Percentiles rank a stretch among this genome's conserved stretches.
Evolutionary conservation across 2,113 vertebrate genomes (phyloP).

Genomic region (Corythaeola cristata): DNA sequence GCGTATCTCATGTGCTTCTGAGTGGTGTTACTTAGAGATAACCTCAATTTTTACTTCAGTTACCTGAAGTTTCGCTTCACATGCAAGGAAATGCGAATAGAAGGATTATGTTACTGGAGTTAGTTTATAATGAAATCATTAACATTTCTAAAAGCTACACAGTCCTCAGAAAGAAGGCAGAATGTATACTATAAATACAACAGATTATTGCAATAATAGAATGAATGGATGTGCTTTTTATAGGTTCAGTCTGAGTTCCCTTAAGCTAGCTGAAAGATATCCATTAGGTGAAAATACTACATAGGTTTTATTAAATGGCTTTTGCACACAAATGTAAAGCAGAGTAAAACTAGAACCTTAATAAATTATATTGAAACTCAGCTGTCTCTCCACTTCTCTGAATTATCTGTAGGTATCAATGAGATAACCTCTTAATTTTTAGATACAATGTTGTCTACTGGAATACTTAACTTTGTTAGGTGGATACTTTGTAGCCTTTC

Average conservation of each 20-base stretch:
- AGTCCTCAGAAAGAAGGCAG: not conserved
- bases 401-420: not conserved
- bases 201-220: not conserved
- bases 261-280: not conserved
- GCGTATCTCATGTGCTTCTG: not conserved
- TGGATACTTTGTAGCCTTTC: not conserved
- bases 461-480: not conserved
- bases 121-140: not conserved
- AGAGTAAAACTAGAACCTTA: not conserved
- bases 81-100: not conserved
- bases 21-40: not conserved
- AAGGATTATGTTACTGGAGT: not conserved
- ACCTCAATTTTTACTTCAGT: not conserved
- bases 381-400: not conserved
- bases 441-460: not conserved
- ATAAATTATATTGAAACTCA: not conserved
- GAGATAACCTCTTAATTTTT: not conserved
- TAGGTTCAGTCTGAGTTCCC: not conserved
- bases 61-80: not conserved
- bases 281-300: not conserved
- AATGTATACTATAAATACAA: not conserved
- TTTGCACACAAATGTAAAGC: not conserved
- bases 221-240: not conserved
- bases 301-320: not conserved
- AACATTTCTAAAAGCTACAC: not conserved